phyloP scores from a whole-genome alignment of 2,113 vertebrate species.

The Boulengeromyrus knoepffleri region DNA sequence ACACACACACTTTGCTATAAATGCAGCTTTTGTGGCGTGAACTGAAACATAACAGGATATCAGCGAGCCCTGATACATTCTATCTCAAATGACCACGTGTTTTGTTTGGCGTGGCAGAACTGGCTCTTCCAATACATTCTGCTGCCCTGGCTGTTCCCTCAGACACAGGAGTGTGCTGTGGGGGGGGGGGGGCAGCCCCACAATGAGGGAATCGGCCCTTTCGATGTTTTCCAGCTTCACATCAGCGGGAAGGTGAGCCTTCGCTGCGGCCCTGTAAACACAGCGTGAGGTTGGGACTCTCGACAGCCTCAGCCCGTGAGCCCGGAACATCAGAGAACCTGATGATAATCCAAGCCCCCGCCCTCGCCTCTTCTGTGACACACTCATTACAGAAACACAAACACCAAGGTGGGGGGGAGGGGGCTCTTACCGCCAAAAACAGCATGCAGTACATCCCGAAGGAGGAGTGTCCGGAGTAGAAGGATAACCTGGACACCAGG shows the following conservation, averaged over 20 bases:
- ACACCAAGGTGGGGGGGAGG: neutral
- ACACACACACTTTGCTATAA: neutral
- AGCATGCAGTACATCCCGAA: conserved; percentile 98
- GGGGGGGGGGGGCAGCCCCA: neutral
- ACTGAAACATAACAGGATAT: neutral
- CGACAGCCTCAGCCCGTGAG: neutral
- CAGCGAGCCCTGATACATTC: neutral
- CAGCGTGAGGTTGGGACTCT: neutral
- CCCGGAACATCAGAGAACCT: neutral
- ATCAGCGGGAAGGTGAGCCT: neutral
- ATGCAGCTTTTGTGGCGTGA: neutral
- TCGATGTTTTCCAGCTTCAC: neutral
- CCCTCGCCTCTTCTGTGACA: neutral
- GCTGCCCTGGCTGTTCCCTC: neutral
- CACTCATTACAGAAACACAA: neutral
- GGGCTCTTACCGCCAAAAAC: conserved; percentile 80
- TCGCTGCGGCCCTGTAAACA: neutral
- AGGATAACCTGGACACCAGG: conserved; percentile 70
- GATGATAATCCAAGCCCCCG: neutral
- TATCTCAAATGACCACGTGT: neutral
- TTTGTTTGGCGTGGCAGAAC: neutral
- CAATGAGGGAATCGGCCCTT: neutral
- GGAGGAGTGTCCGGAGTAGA: conserved; percentile 93
- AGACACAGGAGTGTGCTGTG: neutral
- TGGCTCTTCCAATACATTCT: neutral